These are phyloP conservation scores for Clupea harengus DNA, from an alignment of 2,113 vertebrate species.

Conservation along the genomic window DNA sequence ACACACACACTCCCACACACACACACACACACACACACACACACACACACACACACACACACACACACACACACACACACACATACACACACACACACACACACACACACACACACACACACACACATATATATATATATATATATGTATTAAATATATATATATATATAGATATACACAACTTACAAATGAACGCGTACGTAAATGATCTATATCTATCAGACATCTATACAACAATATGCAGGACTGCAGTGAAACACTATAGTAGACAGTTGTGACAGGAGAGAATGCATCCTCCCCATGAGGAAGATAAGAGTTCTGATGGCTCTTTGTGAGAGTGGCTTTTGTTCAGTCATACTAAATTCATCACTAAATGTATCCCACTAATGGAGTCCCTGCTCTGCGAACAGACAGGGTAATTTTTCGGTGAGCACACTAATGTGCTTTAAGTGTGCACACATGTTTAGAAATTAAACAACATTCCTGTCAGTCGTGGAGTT, in stretches of 20 bases:
- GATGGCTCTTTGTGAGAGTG: constrained; percentile 31
- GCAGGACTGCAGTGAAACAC: neutral
- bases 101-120: neutral
- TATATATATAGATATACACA: too few relatives aligned
- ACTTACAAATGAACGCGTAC: too few relatives aligned
- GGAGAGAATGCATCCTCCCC: constrained; percentile 18
- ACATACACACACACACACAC: neutral
- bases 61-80: neutral
- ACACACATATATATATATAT: too few relatives aligned
- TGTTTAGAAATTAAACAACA: neutral
- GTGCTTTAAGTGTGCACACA: neutral
- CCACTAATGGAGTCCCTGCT: neutral
- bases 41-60: neutral
- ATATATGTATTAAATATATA: too few relatives aligned
- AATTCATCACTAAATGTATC: constrained; percentile 6
- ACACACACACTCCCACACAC: neutral
- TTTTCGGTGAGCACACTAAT: neutral
- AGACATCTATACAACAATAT: neutral
- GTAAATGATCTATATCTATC: neutral
- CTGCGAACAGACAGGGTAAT: neutral
- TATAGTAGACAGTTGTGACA: neutral
- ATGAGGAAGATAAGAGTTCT: neutral
- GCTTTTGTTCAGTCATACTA: constrained; percentile 3
- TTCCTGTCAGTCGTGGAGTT: neutral
- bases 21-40: neutral